These are phyloP conservation scores for Brachyalestes nurse DNA, from an alignment of 2,797 vertebrate genomes.

Conservation along the genomic window DNA sequence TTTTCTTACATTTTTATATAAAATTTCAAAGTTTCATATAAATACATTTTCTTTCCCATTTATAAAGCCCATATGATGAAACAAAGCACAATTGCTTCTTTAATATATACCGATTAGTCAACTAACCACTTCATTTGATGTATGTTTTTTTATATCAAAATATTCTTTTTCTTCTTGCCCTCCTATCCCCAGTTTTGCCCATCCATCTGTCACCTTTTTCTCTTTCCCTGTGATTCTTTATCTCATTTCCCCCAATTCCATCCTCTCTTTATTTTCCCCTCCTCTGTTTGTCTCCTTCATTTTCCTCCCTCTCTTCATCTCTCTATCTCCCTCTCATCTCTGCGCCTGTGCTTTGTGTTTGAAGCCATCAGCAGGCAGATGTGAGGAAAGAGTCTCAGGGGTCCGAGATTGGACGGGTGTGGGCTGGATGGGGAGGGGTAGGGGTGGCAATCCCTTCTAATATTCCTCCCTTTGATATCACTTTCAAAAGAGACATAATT, in stretches of 20 bases:
- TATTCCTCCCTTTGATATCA: constrained; percentile 67
- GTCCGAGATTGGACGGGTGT: constrained; percentile 49
- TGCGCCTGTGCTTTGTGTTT: constrained; percentile 58
- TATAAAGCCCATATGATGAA: no score
- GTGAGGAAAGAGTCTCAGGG: constrained; percentile 67
- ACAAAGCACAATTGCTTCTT: no score
- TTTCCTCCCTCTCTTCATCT: constrained; percentile 31
- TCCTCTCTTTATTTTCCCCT: constrained; percentile 45
- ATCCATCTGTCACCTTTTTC: background rate
- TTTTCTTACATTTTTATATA: no score
- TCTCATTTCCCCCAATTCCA: constrained; percentile 20
- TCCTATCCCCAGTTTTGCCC: background rate
- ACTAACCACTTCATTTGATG: no score
- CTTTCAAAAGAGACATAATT: constrained; percentile 75
- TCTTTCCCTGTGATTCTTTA: background rate
- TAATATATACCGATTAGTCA: no score
- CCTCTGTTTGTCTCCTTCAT: constrained; percentile 33
- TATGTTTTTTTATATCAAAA: no score
- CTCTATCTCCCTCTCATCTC: constrained; percentile 35
- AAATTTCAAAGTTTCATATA: no score
- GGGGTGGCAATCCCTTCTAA: constrained; percentile 56
- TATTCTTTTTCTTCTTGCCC: background rate
- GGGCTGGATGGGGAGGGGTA: constrained; percentile 50
- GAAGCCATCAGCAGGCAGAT: constrained; percentile 73
- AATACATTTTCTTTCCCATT: no score